Percentiles rank a stretch among this genome's conserved stretches.
Evolutionary conservation across 2,888 invertebrate species (phyloP).

Genomic region (Rhagonycha lutea): DNA sequence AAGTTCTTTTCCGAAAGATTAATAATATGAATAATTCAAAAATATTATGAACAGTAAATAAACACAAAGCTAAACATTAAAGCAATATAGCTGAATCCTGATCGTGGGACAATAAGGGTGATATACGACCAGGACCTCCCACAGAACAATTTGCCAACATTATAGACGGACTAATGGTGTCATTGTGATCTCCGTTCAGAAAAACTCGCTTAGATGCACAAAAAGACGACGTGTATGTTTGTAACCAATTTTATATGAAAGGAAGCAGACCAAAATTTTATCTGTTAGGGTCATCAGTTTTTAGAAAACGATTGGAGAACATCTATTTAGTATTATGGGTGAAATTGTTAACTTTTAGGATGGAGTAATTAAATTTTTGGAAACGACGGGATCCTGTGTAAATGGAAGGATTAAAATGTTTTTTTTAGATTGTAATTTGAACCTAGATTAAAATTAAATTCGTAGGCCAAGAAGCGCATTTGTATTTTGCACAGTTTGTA

Average conservation of each 20-base stretch:
- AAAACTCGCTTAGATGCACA: slow-evolving; percentile 30
- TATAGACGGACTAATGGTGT: slow-evolving; percentile 55
- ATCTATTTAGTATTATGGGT: background rate
- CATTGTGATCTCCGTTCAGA: slow-evolving; percentile 44
- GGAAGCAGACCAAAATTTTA: slow-evolving; percentile 6
- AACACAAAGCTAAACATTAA: slow-evolving; percentile 22
- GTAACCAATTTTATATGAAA: slow-evolving; percentile 14
- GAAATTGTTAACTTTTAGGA: background rate
- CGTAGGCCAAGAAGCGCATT: no score
- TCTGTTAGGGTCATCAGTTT: background rate
- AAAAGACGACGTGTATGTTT: slow-evolving; percentile 15
- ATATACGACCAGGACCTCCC: slow-evolving; percentile 54
- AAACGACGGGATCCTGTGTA: no score
- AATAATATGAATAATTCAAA: slow-evolving; percentile 1
- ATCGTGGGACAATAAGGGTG: slow-evolving; percentile 52
- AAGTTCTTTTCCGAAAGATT: background rate
- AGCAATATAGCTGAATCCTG: slow-evolving; percentile 42
- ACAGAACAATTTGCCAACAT: slow-evolving; percentile 57
- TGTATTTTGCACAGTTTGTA: no score
- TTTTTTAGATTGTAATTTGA: no score
- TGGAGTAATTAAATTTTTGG: background rate
- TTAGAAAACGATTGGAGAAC: background rate
- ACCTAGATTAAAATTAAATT: no score
- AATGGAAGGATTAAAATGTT: no score
- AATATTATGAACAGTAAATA: slow-evolving; percentile 6